Base-by-base conservation (phyloP, 1,140 invertebrate species). In the Lysiphlebus fabarum region DNA sequence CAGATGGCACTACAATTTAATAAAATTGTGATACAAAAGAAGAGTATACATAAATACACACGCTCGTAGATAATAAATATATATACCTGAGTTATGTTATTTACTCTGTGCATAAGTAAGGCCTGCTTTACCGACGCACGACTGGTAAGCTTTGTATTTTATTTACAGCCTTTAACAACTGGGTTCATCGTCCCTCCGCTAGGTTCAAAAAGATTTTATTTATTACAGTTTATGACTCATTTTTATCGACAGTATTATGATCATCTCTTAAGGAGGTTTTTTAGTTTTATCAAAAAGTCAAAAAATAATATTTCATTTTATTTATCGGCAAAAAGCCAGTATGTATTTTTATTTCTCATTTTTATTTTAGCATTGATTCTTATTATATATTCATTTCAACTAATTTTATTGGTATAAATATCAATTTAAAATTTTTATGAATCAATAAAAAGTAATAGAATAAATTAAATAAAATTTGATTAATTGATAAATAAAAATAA, bases 151-250 rank as follows among this genome's bases (percentile, higher is more conserved):
- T 8, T 5, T 49, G 10, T 45, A 37, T 58, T 67, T 65, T 70
- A 70, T 71, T 74, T 68, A 67, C 57, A 53, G 9, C 17, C 64
- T 57, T 54, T 71, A 74, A 71, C 72, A 64, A 70, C 74, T 53
- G 72, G 71, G 76, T 63, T 59, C 51, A 47, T 26, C 53, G 59
- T 70, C 57, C 58, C 58, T 59, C 68, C 65, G 65, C 69, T 71
- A 78, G 78, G 77, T 74, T 47, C 74, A 66, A 74, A 72, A 74
- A 72, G 69, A 71, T 78, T 60, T 67, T 68, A 75, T 72, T 75
- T 76, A 70, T 73, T 69, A 68, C 70, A 70, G 70, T 75, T 78
- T 74, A 76, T 74, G 65, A 69, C 70, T 72, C 72, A 71, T 74
- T 75, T 72, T 78, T 76, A 78, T 80, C 77, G 77, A 78, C 76